Base-by-base conservation (phyloP, 2,113 vertebrate species). In the Mus pahari region DNA sequence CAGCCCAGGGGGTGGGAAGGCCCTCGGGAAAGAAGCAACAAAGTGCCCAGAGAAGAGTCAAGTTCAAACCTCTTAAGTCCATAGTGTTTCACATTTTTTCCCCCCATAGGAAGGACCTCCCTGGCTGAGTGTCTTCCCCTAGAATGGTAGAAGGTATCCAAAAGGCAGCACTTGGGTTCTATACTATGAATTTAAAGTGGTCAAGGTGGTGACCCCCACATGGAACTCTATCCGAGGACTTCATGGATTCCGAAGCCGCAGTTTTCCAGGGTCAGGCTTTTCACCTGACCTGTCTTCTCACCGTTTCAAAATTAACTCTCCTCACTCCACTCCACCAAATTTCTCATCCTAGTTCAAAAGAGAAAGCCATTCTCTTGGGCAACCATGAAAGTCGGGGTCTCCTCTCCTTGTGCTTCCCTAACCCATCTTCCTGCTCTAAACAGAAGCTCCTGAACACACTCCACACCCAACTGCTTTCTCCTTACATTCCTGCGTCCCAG, bases 211-310 rank as follows among this genome's bases (percentile, higher is more conserved):
- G 73, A 62, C 28, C 26, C 28, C 28, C 36, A 79, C 45, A 48
- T 39, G 24, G n/a, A 5, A n/a, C 66, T 33, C 24, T 12, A 64
- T 1, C 28, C 19, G 19, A 87, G 60, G 68, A 55, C 0, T 9
- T 74, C 68, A 11, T 78, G 26, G 87, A 94, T 48, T 70, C 7
- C 31, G 75, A 39, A 31, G 17, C 31, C 4, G 1, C 36, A 10
- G 33, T 82, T 94, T 83, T 83, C 84, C 39, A 94, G 77, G 28
- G 33, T 24, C 55, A 55, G 6, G 7, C n/a, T 50, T 87, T 62
- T 20, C 39, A n/a, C 26, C 70, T 26, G 4, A 50, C 62, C 22
- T 71, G 2, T 92, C n/a, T 60, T 48, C 62, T 87, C 11, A 11
- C 20, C 62, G 22, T 84, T 78, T 83, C 36, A 88, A 39, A 88